A percentile compares a stretch with the other conserved stretches of the same genome.
Conservation (phyloP, 2,888 invertebrate genomes). For the Conops quadrifasciatus region DNA sequence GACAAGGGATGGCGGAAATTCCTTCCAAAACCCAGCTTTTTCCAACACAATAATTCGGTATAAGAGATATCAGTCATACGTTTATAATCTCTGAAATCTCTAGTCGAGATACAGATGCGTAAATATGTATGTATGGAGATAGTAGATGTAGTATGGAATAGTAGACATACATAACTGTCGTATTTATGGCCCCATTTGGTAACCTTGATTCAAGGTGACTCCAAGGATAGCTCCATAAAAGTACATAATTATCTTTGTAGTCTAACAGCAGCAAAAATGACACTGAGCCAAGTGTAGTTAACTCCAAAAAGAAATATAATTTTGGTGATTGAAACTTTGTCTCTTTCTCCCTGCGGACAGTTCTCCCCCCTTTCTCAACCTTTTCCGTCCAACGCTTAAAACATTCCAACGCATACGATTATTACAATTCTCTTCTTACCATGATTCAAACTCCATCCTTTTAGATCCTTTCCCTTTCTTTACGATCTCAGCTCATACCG, state of each 20-base stretch:
- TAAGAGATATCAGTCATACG: too few species aligned
- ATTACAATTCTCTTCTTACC: conserved; percentile 12
- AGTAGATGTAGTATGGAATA: too few species aligned
- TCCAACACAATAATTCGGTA: too few species aligned
- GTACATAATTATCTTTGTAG: conserved; percentile 24
- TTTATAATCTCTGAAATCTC: too few species aligned
- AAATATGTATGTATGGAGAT: too few species aligned
- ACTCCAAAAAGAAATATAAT: too few species aligned
- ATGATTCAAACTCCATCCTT: too few species aligned
- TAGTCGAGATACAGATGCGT: too few species aligned
- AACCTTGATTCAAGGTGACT: conserved; percentile 28
- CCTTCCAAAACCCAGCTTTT: too few species aligned
- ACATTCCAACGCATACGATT: conserved; percentile 24
- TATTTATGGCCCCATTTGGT: conserved; percentile 13
- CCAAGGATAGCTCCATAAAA: conserved; percentile 1
- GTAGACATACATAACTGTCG: background rate
- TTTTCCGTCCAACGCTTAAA: background rate
- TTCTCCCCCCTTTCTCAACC: background rate
- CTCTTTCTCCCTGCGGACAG: background rate
- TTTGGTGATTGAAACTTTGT: background rate
- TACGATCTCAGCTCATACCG: background rate
- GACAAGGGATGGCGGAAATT: too few species aligned
- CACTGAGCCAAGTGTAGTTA: too few species aligned
- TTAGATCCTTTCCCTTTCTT: too few species aligned
- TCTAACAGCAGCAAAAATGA: conserved; percentile 13